phyloP scores from a whole-genome alignment of 2,797 vertebrate species.

The Delichon dasypus region DNA sequence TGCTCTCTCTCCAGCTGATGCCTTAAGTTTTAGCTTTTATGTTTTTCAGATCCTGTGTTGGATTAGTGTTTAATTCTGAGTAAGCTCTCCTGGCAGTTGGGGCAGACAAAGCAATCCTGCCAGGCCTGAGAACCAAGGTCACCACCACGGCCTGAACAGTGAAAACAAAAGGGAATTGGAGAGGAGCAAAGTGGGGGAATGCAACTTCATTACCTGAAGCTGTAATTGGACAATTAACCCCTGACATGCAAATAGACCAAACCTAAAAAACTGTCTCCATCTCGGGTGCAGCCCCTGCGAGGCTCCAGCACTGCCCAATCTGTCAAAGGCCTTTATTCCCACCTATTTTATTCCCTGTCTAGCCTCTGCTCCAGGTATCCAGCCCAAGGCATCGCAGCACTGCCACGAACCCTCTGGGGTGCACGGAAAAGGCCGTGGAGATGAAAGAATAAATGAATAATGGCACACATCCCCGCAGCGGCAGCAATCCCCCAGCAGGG shows the following conservation, averaged over 20 bases:
- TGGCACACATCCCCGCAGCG: rapidly evolving
- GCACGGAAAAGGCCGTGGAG: rapidly evolving
- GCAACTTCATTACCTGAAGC: neutral
- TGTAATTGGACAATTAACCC: neutral
- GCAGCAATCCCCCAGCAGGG: neutral
- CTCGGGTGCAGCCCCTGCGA: neutral
- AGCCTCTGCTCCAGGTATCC: neutral
- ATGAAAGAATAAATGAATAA: neutral
- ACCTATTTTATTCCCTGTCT: neutral
- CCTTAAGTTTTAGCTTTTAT: neutral
- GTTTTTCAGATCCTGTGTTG: neutral
- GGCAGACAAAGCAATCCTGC: neutral
- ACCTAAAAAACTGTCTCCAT: rapidly evolving
- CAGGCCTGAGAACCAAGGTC: neutral
- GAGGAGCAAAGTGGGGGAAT: neutral
- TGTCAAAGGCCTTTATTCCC: neutral
- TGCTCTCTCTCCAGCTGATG: neutral
- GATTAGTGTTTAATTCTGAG: neutral
- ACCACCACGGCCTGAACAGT: neutral
- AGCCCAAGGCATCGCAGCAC: neutral
- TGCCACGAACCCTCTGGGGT: neutral
- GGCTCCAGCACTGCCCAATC: neutral
- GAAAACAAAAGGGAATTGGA: too few species aligned
- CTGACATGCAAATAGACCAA: neutral
- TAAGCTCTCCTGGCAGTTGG: neutral